A percentile compares a stretch with the other conserved stretches of the same genome.
Evolutionary conservation across 2,113 vertebrate species (phyloP).

Genomic region (Tylochromis polylepis): DNA sequence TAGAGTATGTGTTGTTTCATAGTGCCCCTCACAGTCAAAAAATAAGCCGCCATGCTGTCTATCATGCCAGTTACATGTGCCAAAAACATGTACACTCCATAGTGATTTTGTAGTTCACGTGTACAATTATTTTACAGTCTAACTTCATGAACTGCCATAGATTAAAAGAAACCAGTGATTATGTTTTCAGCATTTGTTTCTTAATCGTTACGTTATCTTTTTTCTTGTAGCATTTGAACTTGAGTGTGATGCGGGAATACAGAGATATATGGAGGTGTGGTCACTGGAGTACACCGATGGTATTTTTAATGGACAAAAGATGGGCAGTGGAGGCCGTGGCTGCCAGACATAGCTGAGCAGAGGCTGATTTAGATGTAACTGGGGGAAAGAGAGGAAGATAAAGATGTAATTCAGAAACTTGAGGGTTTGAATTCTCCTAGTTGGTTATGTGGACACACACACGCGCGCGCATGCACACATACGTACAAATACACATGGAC

Average conservation of each 20-base stretch:
- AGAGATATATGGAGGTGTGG: background rate
- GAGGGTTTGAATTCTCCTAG: constrained; percentile 10
- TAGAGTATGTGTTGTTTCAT: background rate
- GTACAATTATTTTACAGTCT: background rate
- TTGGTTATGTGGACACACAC: constrained; percentile 14
- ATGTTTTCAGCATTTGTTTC: background rate
- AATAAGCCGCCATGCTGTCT: background rate
- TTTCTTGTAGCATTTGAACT: background rate
- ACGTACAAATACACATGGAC: background rate
- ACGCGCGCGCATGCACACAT: background rate
- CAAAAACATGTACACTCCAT: background rate
- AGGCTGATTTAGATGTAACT: constrained; percentile 28
- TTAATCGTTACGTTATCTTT: background rate
- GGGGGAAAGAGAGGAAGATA: constrained; percentile 29
- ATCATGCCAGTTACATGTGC: background rate
- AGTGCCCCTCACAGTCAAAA: background rate
- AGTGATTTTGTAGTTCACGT: background rate
- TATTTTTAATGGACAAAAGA: constrained; percentile 25
- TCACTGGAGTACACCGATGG: background rate
- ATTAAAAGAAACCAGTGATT: background rate
- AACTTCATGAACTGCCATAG: background rate
- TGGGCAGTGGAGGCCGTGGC: background rate
- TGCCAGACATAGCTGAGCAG: background rate
- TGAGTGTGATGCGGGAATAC: background rate
- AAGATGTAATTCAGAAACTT: constrained; percentile 47